Base-by-base conservation (phyloP, 30 jellyfish, hydroid and myxozoan species). In the Turritopsis rubra region DNA sequence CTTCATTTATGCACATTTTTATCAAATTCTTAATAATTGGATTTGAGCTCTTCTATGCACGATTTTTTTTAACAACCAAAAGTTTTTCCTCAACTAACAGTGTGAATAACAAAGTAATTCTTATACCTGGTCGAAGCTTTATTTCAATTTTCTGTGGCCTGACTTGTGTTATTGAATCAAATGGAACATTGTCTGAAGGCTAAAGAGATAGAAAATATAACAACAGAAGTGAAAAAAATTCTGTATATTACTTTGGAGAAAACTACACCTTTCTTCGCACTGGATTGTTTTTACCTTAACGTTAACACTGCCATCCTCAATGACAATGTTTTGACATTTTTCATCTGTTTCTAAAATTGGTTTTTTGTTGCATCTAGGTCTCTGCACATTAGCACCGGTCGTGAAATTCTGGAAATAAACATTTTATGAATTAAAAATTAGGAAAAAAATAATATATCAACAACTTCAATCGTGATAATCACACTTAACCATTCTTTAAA, bases 121-220 rank as follows among this genome's bases (percentile, higher is more conserved):
- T 68, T 53, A 25, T 86, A 88, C 99, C 97, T 86, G 91, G 95
- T 65, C 99, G 88, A 4, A 93, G 85, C 17, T 84, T 77, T 52
- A 93, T 71, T 1, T 65, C 78, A 27, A 93, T 89, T 79, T 77
- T 81, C 75, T 93, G 96, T 1, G 99, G 99, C 28, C 75, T 22
- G 20, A 88, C 85, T 81, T 93, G 99, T 26, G 86, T 91, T 23
- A 81, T 83, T 72, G 91, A 85, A 25, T 95, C 95, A 52, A 93
- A 84, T 25, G 96, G 87, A 25, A 77, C 70, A 79, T 88, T 78
- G 9, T 79, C 84, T 19, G 87, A 52, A 52, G 85, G 29, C 75
- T 29, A 21, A 28, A 23, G n/a, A 41, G 60, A 3, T 41, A 41
- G 60, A 41, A 41, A 13, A 41, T 41, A 41, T 41, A 3, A 3